Evolutionary conservation across 2,888 invertebrate species (phyloP).

Genomic region (Ornithoptera alexandrae): DNA sequence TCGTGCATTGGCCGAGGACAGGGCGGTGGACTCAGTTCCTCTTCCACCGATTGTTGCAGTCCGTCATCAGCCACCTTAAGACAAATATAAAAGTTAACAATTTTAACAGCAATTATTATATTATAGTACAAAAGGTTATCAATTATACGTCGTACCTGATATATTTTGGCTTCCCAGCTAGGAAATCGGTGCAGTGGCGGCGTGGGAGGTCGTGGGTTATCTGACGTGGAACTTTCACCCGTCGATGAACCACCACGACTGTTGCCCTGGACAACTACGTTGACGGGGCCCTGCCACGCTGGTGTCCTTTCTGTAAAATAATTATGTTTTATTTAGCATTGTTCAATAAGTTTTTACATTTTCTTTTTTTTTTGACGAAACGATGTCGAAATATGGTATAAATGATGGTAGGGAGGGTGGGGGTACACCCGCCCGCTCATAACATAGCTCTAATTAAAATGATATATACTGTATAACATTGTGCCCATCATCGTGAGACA

Average conservation of each 20-base stretch:
- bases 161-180: constrained; percentile 97
- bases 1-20: constrained; percentile 69
- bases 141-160: constrained; percentile 82
- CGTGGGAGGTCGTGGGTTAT: constrained; percentile 85
- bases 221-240: constrained; percentile 66
- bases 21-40: constrained; percentile 69
- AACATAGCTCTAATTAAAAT: too few relatives aligned
- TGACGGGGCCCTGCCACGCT: constrained; percentile 74
- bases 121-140: neutral
- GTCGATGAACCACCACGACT: constrained; percentile 80
- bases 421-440: too few relatives aligned
- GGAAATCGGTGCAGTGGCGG: constrained; percentile 95
- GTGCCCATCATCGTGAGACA: too few relatives aligned
- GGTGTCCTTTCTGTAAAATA: constrained; percentile 66
- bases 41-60: constrained; percentile 75
- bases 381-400: too few relatives aligned
- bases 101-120: neutral
- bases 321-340: neutral
- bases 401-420: too few relatives aligned
- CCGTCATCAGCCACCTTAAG: constrained; percentile 73
- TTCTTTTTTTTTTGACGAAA: too few relatives aligned
- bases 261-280: constrained; percentile 73
- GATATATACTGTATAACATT: too few relatives aligned
- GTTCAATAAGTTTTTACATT: neutral
- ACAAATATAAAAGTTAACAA: neutral